Conservation (phyloP, 2,113 vertebrate genomes). For the Morone chrysops region DNA sequence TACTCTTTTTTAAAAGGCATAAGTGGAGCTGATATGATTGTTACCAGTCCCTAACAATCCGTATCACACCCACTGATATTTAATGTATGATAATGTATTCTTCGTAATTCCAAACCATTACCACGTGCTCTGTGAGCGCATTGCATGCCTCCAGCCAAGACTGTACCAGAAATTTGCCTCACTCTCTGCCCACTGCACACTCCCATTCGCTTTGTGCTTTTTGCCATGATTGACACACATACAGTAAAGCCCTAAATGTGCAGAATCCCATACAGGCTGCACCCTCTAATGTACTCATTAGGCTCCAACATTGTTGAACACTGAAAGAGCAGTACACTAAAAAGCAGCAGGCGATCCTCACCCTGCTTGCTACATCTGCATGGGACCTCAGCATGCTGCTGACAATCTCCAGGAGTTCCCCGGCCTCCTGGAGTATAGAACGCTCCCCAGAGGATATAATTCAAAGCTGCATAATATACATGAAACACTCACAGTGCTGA, state of each 20-base stretch:
- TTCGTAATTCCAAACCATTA: slow-evolving; percentile 39
- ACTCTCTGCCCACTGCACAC: slow-evolving; percentile 4
- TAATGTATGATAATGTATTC: slow-evolving; percentile 56
- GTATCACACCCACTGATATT: slow-evolving; percentile 13
- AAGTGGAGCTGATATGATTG: slow-evolving; percentile 14
- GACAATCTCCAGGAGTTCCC: slow-evolving; percentile 33
- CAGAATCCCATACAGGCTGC: slow-evolving; percentile 4
- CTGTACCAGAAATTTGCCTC: slow-evolving; percentile 1
- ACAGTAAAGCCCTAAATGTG: background rate
- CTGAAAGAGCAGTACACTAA: slow-evolving; percentile 10
- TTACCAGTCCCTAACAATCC: slow-evolving; percentile 16
- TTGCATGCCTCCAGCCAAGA: slow-evolving; percentile 27
- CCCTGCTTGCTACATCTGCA: slow-evolving; percentile 6
- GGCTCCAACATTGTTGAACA: slow-evolving; percentile 9
- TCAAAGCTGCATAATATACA: slow-evolving; percentile 3
- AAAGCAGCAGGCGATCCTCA: slow-evolving; percentile 53
- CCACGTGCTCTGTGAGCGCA: slow-evolving; percentile 1
- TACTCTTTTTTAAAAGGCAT: background rate
- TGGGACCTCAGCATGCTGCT: slow-evolving; percentile 33
- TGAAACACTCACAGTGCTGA: slow-evolving; percentile 5
- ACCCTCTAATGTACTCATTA: slow-evolving; percentile 40
- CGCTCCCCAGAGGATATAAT: slow-evolving; percentile 5
- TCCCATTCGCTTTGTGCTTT: slow-evolving; percentile 8
- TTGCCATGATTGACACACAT: slow-evolving; percentile 2
- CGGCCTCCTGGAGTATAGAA: slow-evolving; percentile 10